phyloP scores from a whole-genome alignment of 2,797 vertebrate species.

The Pseudochirops corinnae region DNA sequence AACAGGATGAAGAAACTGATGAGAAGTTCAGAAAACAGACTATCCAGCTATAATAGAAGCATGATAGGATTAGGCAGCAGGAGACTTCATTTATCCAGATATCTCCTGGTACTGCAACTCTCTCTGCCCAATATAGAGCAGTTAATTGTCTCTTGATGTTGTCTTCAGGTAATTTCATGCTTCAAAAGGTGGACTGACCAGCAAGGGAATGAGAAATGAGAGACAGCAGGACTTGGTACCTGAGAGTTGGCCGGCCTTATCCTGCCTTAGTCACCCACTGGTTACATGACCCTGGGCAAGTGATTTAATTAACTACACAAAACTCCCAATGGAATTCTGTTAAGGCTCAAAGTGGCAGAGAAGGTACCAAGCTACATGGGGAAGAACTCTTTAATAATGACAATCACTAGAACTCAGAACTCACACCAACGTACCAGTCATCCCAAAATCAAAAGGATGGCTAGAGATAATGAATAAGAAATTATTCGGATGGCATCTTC shows the following conservation, averaged over 20 bases:
- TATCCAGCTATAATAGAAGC: no score
- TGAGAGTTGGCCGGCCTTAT: neutral
- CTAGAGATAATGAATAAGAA: neutral
- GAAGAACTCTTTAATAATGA: neutral
- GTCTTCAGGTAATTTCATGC: neutral
- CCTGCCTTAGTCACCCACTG: neutral
- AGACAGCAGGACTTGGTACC: no score
- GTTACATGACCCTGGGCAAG: neutral
- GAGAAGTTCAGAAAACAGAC: neutral
- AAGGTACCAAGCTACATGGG: neutral
- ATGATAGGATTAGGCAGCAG: no score
- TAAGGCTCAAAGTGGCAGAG: neutral
- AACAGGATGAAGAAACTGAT: no score
- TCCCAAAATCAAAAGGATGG: neutral
- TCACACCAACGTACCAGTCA: neutral
- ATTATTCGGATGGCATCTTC: slow-evolving; percentile 1
- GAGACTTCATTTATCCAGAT: neutral
- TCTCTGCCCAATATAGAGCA: neutral
- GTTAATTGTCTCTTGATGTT: neutral
- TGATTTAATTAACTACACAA: no score
- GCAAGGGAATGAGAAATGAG: neutral
- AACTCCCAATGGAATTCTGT: neutral
- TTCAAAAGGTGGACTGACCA: neutral
- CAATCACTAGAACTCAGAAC: neutral
- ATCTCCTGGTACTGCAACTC: neutral